Conservation (phyloP, 2,113 vertebrate species). For the Girardinichthys multiradiatus region DNA sequence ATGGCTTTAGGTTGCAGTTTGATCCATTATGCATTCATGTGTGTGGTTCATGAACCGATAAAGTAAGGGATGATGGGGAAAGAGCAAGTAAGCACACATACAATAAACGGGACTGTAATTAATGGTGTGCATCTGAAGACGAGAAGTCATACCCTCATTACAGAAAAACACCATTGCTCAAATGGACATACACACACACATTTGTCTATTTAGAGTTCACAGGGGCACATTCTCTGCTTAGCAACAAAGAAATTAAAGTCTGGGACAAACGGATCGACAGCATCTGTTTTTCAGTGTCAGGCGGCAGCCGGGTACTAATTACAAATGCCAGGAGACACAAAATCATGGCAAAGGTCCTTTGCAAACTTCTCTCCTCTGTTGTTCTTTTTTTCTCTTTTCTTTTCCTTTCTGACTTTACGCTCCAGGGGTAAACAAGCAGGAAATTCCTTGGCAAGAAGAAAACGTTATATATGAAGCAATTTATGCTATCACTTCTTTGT, state of each 20-base stretch:
- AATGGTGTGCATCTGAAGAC: conserved; percentile 55
- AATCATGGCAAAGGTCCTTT: conserved; percentile 67
- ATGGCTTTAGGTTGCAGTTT: conserved; percentile 39
- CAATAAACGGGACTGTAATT: conserved; percentile 55
- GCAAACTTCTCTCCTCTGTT: conserved; percentile 48
- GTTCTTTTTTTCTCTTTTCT: not conserved
- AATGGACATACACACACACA: conserved; percentile 13
- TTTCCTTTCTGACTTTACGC: conserved; percentile 44
- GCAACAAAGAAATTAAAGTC: conserved; percentile 55
- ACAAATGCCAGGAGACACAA: conserved; percentile 73
- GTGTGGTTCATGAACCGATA: not conserved
- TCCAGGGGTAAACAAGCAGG: conserved; percentile 78
- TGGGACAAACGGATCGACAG: conserved; percentile 70
- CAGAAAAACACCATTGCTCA: conserved; percentile 34
- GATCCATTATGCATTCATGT: conserved; percentile 8
- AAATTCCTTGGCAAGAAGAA: conserved; percentile 64
- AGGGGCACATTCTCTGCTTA: conserved; percentile 36
- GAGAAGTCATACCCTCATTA: conserved; percentile 63
- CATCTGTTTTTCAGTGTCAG: conserved; percentile 70
- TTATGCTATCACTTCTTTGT: conserved; percentile 41
- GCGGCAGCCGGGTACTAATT: conserved; percentile 73
- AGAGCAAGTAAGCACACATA: not conserved
- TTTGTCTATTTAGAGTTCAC: conserved; percentile 1
- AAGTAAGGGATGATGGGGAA: not conserved
- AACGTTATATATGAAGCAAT: conserved; percentile 67